These are phyloP conservation scores for Rhodophaea formosa DNA, from an alignment of 2,888 invertebrate species.

Conservation along the genomic window DNA sequence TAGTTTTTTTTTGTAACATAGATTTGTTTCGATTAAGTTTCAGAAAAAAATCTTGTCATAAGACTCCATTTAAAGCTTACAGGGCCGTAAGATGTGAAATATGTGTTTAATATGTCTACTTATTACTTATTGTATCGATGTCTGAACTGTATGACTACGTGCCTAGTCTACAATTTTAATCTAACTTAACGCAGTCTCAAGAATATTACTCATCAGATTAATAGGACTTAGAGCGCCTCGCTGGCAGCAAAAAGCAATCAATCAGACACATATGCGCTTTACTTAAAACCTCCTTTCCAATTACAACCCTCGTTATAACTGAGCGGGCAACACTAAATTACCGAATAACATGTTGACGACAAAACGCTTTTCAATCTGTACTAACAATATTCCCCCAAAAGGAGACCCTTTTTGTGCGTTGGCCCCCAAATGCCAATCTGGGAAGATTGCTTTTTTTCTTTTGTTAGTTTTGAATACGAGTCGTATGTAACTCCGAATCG, in stretches of 20 bases:
- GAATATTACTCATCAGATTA: conserved; percentile 6
- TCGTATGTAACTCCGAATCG: conserved; percentile 61
- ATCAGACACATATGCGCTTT: conserved; percentile 61
- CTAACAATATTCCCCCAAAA: conserved; percentile 67
- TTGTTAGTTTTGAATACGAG: conserved; percentile 78
- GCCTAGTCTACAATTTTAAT: too few relatives aligned
- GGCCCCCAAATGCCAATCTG: conserved; percentile 79
- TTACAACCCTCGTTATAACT: conserved; percentile 68
- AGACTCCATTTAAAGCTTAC: too few relatives aligned
- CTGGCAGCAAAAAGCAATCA: conserved; percentile 60
- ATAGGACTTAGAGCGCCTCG: not conserved
- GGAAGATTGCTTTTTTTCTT: conserved; percentile 80
- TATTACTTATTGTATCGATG: too few relatives aligned
- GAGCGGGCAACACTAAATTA: conserved; percentile 77
- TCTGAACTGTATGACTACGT: too few relatives aligned
- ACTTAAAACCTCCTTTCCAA: conserved; percentile 62
- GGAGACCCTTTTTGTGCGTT: conserved; percentile 57
- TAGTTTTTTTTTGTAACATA: too few relatives aligned
- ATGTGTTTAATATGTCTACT: too few relatives aligned
- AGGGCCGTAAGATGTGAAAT: too few relatives aligned
- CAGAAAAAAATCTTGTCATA: too few relatives aligned
- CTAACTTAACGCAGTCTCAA: not conserved
- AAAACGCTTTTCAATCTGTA: conserved; percentile 77
- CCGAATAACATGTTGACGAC: conserved; percentile 79
- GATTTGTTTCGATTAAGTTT: too few relatives aligned